Conservation (phyloP, 2,113 vertebrate genomes). For the Nettapus auritus region DNA sequence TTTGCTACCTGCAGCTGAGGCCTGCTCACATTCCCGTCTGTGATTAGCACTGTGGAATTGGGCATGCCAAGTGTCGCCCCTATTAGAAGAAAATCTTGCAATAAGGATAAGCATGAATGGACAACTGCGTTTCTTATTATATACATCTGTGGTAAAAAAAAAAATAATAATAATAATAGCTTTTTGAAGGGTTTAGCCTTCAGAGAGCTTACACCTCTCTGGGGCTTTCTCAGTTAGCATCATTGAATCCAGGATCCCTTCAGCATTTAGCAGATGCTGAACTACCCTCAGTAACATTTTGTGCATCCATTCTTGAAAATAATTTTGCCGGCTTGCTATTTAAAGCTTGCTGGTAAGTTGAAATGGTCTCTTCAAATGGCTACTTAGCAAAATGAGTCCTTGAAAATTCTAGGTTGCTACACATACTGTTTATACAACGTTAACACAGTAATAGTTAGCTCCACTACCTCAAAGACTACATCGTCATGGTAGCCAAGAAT, state of each 20-base stretch:
- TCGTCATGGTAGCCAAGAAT: neutral
- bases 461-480: neutral
- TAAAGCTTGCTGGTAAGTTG: neutral
- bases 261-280: neutral
- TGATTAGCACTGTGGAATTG: neutral
- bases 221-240: neutral
- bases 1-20: neutral
- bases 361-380: neutral
- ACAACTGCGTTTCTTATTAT: neutral
- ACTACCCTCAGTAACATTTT: neutral
- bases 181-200: neutral
- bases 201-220: neutral
- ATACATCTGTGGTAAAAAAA: neutral
- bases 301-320: conserved; percentile 3
- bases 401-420: neutral
- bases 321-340: neutral
- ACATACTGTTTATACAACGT: neutral
- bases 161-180: neutral
- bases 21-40: neutral
- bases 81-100: neutral
- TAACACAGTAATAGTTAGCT: neutral
- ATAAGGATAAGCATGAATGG: neutral
- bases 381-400: neutral
- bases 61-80: neutral
- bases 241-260: neutral